Base-by-base conservation (phyloP, 2,888 invertebrate genomes). In the Suillia variegata region DNA sequence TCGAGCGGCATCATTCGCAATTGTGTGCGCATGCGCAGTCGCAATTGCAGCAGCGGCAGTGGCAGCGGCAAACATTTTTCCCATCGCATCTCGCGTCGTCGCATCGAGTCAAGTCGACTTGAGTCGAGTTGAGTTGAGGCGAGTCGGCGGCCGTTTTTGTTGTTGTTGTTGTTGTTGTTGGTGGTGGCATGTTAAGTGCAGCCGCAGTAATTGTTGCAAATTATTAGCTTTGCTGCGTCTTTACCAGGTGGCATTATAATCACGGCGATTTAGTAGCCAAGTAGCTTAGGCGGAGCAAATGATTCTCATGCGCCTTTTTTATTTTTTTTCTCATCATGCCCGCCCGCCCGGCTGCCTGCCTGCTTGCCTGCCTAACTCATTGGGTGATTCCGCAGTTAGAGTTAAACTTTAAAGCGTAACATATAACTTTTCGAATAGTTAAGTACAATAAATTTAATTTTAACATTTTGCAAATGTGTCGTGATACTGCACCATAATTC, bases 161-260 rank as follows among this genome's bases (percentile, higher is more conserved):
- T n/a, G n/a, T n/a, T n/a, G n/a, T n/a, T n/a, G n/a, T n/a, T n/a
- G n/a, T n/a, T n/a, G n/a, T n/a, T n/a, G n/a, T n/a, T n/a, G n/a
- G n/a, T n/a, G n/a, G 26, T 6, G 26, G 22, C 22, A 51, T 51
- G 31, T 26, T 33, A 33, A 51, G 18, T 51, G 38, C 20, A 13
- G 34, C 38, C 38, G 52, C 52, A 53, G 54, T 42, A 42, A 24
- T 54, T 54, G 54, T 54, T 42, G 54, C n/a, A 54, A 54, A 54
- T 54, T 54, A 45, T 54, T 54, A 42, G 54, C 24, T 54, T 54
- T n/a, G 34, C 42, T 15, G 42, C 45, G 21, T 54, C 24, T n/a
- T 45, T 38, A 45, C 54, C 54, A 54, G 54, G 54, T 54, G 54
- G 54, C 42, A 54, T 24, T 38, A 22, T 42, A 54, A 42, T 42